A percentile compares a stretch with the other conserved stretches of the same genome.
These are phyloP conservation scores for Periplaneta americana DNA, from an alignment of 1,140 invertebrate genomes.

Conservation along the genomic window DNA sequence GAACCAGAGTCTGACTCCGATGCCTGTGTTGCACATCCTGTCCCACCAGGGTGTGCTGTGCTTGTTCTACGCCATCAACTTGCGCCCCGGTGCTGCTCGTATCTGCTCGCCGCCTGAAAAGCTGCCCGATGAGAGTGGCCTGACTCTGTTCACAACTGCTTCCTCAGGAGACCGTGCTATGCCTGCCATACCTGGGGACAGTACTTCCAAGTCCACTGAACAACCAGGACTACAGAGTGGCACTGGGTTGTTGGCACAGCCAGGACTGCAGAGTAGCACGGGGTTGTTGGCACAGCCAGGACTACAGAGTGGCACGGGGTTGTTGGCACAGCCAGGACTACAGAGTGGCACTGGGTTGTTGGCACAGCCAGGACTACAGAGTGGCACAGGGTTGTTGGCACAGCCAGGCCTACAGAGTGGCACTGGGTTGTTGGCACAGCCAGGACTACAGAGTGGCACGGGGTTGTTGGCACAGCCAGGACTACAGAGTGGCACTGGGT, in stretches of 20 bases:
- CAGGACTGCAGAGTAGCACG: neutral
- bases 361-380: neutral
- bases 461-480: neutral
- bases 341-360: neutral
- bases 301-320: neutral
- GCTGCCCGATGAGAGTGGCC: constrained; percentile 38
- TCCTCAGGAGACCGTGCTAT: neutral
- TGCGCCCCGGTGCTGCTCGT: constrained; percentile 40
- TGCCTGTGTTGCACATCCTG: constrained; percentile 60
- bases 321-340: neutral
- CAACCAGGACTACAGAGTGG: neutral
- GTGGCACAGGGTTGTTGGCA: neutral
- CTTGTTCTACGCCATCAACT: constrained; percentile 62
- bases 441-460: neutral
- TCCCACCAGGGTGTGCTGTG: constrained; percentile 66
- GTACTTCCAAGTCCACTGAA: neutral
- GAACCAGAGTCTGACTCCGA: constrained; percentile 46
- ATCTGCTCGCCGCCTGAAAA: constrained; percentile 53
- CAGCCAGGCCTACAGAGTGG: neutral
- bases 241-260: neutral
- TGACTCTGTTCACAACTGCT: constrained; percentile 30
- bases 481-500: neutral
- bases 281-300: neutral
- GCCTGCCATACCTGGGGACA: constrained; percentile 14
- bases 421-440: neutral